phyloP scores from a whole-genome alignment of 2,888 invertebrate genomes.

The Drosophila phalerata region DNA sequence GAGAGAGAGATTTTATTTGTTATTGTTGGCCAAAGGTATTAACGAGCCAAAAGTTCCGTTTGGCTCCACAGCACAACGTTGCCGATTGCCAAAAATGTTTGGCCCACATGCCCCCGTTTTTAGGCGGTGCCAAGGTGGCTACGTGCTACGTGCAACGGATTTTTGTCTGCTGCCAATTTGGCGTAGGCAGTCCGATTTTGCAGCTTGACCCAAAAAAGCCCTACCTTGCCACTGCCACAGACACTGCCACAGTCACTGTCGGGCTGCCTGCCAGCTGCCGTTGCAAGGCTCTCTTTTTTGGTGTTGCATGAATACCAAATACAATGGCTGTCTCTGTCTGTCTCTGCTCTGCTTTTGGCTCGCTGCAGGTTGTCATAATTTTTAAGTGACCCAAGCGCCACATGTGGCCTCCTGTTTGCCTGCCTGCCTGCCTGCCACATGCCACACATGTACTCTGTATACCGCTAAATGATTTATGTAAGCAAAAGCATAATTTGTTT shows the following conservation, averaged over 20 bases:
- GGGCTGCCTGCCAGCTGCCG: conserved; percentile 61
- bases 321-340: conserved; percentile 35
- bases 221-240: conserved; percentile 11
- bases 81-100: conserved; percentile 51
- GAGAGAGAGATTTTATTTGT: conserved; percentile 29
- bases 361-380: conserved; percentile 71
- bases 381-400: conserved; percentile 71
- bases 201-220: conserved; percentile 34
- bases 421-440: conserved; percentile 13
- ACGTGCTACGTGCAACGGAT: conserved; percentile 39
- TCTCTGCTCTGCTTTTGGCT: conserved; percentile 54
- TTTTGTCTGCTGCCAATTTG: conserved; percentile 69
- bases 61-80: conserved; percentile 39
- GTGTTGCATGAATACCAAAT: conserved; percentile 46
- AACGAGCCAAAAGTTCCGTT: conserved; percentile 72
- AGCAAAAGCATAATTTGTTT: conserved; percentile 66
- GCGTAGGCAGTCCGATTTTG: conserved; percentile 61
- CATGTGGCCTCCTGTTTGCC: conserved; percentile 36
- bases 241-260: neutral
- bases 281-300: conserved; percentile 38
- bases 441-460: conserved; percentile 19
- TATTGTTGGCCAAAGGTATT: conserved; percentile 54
- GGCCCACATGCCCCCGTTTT: conserved; percentile 2
- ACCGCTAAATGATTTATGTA: conserved; percentile 67
- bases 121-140: conserved; percentile 57